phyloP scores from a whole-genome alignment of 2,797 vertebrate species.

The Pristis pectinata region DNA sequence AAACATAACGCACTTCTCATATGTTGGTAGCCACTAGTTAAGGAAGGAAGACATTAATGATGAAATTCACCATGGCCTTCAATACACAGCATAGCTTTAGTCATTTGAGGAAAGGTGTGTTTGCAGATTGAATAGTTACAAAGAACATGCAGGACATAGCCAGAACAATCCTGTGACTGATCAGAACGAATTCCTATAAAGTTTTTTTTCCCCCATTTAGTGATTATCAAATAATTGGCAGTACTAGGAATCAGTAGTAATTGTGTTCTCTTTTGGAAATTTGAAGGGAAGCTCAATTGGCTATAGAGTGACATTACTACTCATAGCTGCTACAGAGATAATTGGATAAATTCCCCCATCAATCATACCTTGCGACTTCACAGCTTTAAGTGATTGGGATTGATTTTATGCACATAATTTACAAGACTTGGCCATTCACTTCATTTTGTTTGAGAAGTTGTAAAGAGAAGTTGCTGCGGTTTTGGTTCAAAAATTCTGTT shows the following conservation, averaged over 20 bases:
- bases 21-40: no score
- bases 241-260: not conserved
- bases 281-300: not conserved
- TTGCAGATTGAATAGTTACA: not conserved
- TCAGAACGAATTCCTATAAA: not conserved
- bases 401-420: not conserved
- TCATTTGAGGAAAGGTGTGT: no score
- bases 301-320: not conserved
- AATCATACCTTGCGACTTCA: not conserved
- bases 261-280: not conserved
- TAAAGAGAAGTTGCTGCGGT: not conserved
- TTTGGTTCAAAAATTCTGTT: not conserved
- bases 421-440: not conserved
- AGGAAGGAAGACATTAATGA: no score
- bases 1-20: no score
- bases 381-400: not conserved
- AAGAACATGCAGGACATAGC: not conserved
- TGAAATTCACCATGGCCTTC: no score
- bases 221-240: not conserved
- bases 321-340: not conserved
- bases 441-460: not conserved
- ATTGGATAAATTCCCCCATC: not conserved
- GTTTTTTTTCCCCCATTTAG: not conserved
- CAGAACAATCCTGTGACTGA: not conserved
- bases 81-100: no score